Evolutionary conservation across 2,888 invertebrate genomes (phyloP).

Genomic region (Lasioglossum villosulum): DNA sequence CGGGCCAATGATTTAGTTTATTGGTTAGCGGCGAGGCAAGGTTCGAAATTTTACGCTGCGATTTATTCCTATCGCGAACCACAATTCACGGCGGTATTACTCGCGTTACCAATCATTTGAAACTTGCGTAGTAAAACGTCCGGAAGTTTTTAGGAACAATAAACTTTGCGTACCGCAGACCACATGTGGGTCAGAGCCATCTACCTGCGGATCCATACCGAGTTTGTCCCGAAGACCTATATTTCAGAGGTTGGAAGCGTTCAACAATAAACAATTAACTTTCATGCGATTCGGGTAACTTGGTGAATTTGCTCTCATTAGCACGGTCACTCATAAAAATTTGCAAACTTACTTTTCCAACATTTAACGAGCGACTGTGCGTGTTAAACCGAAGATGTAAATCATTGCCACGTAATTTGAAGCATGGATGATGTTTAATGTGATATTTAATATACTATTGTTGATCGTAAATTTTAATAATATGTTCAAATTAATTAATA

Average conservation of each 20-base stretch:
- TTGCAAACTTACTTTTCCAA: neutral
- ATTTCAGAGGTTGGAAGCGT: neutral
- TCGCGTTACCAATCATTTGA: conserved; percentile 22
- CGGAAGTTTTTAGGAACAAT: conserved; percentile 1
- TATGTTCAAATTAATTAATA: neutral
- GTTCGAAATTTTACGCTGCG: neutral
- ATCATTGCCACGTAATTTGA: neutral
- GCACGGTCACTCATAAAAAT: neutral
- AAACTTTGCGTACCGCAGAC: conserved; percentile 1
- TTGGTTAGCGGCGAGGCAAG: neutral
- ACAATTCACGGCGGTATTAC: neutral
- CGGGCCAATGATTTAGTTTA: neutral
- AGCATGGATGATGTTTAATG: neutral
- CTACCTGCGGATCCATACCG: neutral
- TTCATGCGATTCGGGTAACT: neutral
- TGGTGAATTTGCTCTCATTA: too few relatives aligned
- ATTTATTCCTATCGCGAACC: neutral
- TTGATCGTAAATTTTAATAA: neutral
- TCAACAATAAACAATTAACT: neutral
- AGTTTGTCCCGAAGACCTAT: conserved; percentile 14
- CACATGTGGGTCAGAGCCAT: neutral
- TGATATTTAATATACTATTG: neutral
- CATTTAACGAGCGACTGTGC: neutral
- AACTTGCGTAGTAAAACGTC: conserved; percentile 1
- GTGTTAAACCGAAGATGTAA: neutral